Evolutionary conservation across 2,113 vertebrate species (phyloP), one percentile per base, ranked within the genome.

Genomic region (Mesembrinibis cayennensis): DNA sequence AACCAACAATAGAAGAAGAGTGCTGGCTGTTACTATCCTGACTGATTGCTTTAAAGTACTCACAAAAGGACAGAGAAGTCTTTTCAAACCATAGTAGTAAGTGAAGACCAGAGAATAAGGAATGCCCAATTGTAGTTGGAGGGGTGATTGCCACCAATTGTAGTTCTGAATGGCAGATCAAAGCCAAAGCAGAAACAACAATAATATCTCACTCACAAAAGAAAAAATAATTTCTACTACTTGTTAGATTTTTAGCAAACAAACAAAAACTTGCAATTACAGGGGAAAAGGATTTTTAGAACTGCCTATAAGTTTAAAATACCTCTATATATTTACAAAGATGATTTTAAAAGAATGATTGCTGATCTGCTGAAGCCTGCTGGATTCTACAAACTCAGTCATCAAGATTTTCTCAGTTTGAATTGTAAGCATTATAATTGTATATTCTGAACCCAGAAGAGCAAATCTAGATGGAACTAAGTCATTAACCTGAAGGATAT

Each of bases 401-500:
- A 71, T 76, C 72, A 52, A 91, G 40, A 22, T 69, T 91, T 95
- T 89, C 44, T 83, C 32, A 62, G 8, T 79, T 88, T 83, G 82
- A 94, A 87, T 92, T 89, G 56, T 70, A 91, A 90, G 79, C 69
- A 50, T 82, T 94, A 34, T 93, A 91, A 90, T 92, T 85, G 73
- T 74, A 71, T 79, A 92, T 96, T 92, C 77, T 69, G 56, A 93
- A 74, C 34, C 18, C 49, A 73, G 67, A 95, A 93, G 52, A 95
- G 45, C 45, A 94, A 88, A 91, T 86, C 63, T 78, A 90, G 71
- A 53, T 92, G 79, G 44, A 96, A 93, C 92, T 85, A 89, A 96
- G 81, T 96, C 66, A 91, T 95, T 94, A 97, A 94, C 52, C 83
- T 96, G 83, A 97, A 97, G 62, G 94, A 95, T 95, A 97, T 87